Base-by-base conservation (phyloP, 2,797 vertebrate species). In the Eupleurogrammus muticus region DNA sequence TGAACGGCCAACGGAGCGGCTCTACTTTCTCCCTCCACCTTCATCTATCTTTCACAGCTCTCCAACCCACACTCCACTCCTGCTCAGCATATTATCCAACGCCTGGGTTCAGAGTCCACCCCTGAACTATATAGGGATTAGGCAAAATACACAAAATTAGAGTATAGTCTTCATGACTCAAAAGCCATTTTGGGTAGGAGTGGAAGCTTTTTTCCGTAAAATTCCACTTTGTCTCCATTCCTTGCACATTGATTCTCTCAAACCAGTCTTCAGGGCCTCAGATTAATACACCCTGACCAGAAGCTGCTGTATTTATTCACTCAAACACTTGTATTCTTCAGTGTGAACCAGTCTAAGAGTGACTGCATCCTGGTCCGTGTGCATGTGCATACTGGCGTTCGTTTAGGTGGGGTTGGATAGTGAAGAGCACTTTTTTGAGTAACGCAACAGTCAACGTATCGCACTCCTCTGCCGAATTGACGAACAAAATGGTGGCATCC, bases 301-400 rank as follows among this genome's bases (percentile, higher is more conserved):
- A 85, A 86, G 81, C 84, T 66, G 79, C 83, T 90, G 79, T 87
- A 86, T 79, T 81, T 89, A 80, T 80, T 88, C 79, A 84, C 63
- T 79, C 70, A 42, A 57, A 67, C 58, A 36, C 32, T 57, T 51
- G 6, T 79, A 24, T 53, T 57, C 55, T 48, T 70, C 52, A 73
- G 78, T 61, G 14, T 28, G 48, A 66, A 38, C 47, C 59, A 66
- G 61, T 72, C 46, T 48, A 16, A 49, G 71, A 70, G 73, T 73
- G 82, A 71, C 71, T 76, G 63, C 70, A 24, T 68, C 56, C 50
- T 67, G 36, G 67, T 83, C 32, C 65, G 73, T 86, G 63, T 75
- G 71, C 80, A 64, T 82, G 78, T 12, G 40, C 61, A 10, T 73
- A 57, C 54, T 11, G 68, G 19, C 77, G 73, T 52, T 53, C 58